Evolutionary conservation across 2,797 vertebrate species (phyloP), one percentile per base, ranked within the genome.

Genomic region (Melanogrammus aeglefinus): DNA sequence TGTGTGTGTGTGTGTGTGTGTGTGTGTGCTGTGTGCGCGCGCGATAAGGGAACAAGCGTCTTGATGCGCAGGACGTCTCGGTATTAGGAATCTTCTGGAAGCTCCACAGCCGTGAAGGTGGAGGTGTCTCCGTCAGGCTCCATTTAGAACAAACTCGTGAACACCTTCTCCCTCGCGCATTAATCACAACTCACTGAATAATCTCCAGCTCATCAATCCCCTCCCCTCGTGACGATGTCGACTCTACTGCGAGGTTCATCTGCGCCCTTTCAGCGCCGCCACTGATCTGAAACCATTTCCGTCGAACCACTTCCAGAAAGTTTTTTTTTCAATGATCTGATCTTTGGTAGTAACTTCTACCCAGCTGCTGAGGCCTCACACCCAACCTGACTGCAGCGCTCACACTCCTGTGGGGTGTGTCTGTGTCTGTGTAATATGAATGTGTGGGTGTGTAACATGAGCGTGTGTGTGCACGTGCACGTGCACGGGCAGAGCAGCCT

Each of bases 141-240:
- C 39, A 75, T 78, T 83, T 76, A 41, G 38, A 72, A 82, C 2
- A 76, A 35, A 38, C 2, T 9, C 4, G 35, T 12, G 2, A 79
- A 72, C 79, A 31, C 75, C 80, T 83, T 76, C 73, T 78, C 83
- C 74, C 75, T 76, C 74, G 80, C 75, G 71, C 12, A 73, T 77
- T 84, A 79, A 88, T 88, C 80, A 77, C 77, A 82, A 66, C 5
- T 3, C 1, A 6, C 4, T 76, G 76, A 83, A 76, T 86, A 75
- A 82, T 80, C 78, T 85, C 87, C 77, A 82, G 63, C 72, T 73
- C 73, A 27, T 75, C 78, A 76, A 80, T 83, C 41, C 41, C 41
- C 6, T 8, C 51, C 8, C 1, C 79, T 86, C 85, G 78, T 27
- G 35, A 74, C 27, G 80, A 76, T 79, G 36, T 31, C 31, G 72